Evolutionary conservation across 1,140 invertebrate species (phyloP).

Genomic region (Cydia amplana): DNA sequence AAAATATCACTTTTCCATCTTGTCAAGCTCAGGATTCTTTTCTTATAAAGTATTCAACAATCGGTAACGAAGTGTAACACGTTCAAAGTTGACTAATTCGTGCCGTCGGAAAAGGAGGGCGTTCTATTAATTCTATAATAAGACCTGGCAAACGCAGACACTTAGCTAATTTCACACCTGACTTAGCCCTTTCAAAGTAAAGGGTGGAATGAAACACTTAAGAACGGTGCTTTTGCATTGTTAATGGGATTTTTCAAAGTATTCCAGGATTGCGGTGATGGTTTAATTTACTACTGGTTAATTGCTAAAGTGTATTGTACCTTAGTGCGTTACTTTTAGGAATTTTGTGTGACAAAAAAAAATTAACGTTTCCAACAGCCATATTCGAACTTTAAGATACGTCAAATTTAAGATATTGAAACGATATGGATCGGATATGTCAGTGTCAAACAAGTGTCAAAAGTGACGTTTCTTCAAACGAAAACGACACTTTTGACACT

Average conservation of each 20-base stretch:
- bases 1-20: too few relatives aligned
- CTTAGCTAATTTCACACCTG: conserved; percentile 70
- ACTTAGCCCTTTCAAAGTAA: conserved; percentile 54
- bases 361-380: too few relatives aligned
- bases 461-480: too few relatives aligned
- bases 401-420: too few relatives aligned
- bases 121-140: conserved; percentile 65
- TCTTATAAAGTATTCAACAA: background rate
- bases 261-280: background rate
- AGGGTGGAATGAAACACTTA: conserved; percentile 45
- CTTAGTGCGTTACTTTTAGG: background rate
- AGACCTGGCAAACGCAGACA: conserved; percentile 63
- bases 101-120: conserved; percentile 42
- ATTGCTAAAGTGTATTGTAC: background rate
- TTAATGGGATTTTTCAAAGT: conserved; percentile 55
- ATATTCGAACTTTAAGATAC: too few relatives aligned
- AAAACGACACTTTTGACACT: too few relatives aligned
- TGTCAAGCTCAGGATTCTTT: background rate
- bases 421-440: too few relatives aligned
- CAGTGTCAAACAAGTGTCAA: too few relatives aligned
- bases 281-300: conserved; percentile 8
- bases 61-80: conserved; percentile 35
- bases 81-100: conserved; percentile 59
- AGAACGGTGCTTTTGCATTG: conserved; percentile 52
- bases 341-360: too few relatives aligned